Conservation (phyloP, 2,113 vertebrate species). For the Prietella phreatophila region DNA sequence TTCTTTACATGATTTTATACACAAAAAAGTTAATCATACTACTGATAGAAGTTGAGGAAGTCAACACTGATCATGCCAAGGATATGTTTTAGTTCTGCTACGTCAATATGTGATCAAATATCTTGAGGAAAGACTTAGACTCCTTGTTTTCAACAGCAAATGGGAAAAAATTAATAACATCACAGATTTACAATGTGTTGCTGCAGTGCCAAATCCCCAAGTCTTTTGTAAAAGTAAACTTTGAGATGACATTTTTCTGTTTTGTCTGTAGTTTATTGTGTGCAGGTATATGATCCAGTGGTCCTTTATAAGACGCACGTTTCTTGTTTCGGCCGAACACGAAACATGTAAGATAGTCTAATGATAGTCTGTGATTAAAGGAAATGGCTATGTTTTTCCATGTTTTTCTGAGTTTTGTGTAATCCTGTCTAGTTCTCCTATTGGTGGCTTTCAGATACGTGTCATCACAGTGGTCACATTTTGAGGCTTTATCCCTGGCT, state of each 20-base stretch:
- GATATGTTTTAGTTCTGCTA: conserved; percentile 22
- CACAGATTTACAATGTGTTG: conserved; percentile 54
- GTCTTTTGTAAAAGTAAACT: conserved; percentile 50
- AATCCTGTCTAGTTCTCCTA: background rate
- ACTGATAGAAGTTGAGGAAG: background rate
- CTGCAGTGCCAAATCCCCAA: conserved; percentile 23
- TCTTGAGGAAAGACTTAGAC: conserved; percentile 22
- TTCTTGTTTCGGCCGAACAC: too few species aligned
- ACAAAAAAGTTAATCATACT: conserved; percentile 4
- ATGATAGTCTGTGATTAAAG: too few species aligned
- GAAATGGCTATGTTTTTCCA: too few species aligned
- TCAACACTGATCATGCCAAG: conserved; percentile 17
- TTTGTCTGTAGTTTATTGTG: conserved; percentile 31
- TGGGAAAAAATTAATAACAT: conserved; percentile 34
- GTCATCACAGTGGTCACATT: background rate
- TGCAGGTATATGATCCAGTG: conserved; percentile 32
- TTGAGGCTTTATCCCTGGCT: background rate
- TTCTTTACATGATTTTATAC: background rate
- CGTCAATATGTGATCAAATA: conserved; percentile 31
- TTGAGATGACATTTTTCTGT: conserved; percentile 47
- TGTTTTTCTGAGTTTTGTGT: background rate
- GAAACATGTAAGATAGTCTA: too few species aligned
- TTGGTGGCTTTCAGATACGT: background rate
- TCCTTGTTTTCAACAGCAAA: conserved; percentile 43
- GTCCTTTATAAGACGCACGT: background rate